A percentile compares a stretch with the other conserved stretches of the same genome.
Evolutionary conservation across 2,888 invertebrate species (phyloP).

Genomic region (Scotopteryx bipunctaria): DNA sequence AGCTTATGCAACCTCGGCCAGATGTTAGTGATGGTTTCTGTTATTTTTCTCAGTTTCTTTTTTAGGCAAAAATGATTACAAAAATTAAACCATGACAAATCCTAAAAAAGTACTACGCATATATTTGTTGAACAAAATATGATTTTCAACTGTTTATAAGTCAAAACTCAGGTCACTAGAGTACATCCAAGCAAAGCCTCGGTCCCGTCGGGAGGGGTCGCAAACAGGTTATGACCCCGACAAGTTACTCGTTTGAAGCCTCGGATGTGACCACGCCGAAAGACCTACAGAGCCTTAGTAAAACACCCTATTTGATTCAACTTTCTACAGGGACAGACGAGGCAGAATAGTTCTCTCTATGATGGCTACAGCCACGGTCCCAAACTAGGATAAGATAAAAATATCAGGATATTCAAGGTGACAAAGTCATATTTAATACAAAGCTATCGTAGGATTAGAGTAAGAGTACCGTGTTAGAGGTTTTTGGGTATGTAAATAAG

Average conservation of each 20-base stretch:
- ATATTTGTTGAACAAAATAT: constrained; percentile 14
- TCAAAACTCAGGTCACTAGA: constrained; percentile 67
- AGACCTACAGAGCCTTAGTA: constrained; percentile 55
- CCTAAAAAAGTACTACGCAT: not conserved
- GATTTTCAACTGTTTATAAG: constrained; percentile 58
- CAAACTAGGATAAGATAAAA: constrained; percentile 79
- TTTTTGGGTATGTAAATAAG: constrained; percentile 11
- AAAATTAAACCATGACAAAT: not conserved
- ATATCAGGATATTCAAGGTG: constrained; percentile 64
- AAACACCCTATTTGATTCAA: constrained; percentile 42
- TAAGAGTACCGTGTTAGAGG: not conserved
- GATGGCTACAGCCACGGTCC: constrained; percentile 61
- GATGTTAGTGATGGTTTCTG: too few species aligned
- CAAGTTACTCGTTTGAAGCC: constrained; percentile 80
- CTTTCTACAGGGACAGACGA: constrained; percentile 35
- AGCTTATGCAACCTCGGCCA: too few species aligned
- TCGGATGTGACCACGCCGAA: constrained; percentile 60
- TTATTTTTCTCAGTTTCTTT: too few species aligned
- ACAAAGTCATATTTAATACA: constrained; percentile 54
- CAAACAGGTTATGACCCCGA: constrained; percentile 83
- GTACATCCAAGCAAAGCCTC: constrained; percentile 68
- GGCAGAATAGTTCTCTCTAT: constrained; percentile 46
- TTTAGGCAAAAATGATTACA: too few species aligned
- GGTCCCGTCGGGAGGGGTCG: constrained; percentile 79
- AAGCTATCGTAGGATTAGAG: constrained; percentile 29